phyloP scores from a whole-genome alignment of 1,140 invertebrate species.

The Brachionus rotundiformis region DNA sequence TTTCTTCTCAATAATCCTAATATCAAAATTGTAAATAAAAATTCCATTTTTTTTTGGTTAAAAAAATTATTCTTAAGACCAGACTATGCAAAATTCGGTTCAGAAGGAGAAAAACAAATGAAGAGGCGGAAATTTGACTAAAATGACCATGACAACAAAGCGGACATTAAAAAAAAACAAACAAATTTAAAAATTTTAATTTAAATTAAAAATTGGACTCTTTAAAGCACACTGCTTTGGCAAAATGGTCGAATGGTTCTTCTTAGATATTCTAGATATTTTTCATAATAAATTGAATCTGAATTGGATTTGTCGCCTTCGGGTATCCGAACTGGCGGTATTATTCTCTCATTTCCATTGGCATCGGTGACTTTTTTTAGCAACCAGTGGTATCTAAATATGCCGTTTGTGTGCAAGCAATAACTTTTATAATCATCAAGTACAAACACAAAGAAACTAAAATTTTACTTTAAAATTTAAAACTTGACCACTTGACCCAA shows the following conservation, averaged over 20 bases:
- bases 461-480: neutral
- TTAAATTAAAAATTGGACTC: neutral
- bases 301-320: neutral
- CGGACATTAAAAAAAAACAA: neutral
- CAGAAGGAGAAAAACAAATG: neutral
- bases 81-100: neutral
- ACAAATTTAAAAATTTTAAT: neutral
- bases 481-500: too few species aligned
- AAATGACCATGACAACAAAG: neutral
- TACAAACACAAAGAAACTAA: neutral
- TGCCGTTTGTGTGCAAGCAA: neutral
- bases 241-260: neutral
- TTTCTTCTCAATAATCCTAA: conserved; percentile 8
- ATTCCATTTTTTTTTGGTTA: neutral
- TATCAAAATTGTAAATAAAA: conserved; percentile 22
- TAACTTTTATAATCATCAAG: conserved; percentile 2
- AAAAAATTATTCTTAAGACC: neutral
- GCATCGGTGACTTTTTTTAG: neutral
- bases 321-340: neutral
- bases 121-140: neutral
- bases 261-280: neutral
- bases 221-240: neutral
- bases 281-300: neutral
- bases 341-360: neutral
- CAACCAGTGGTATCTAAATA: conserved; percentile 7